A percentile compares a stretch with the other conserved stretches of the same genome.
These are phyloP conservation scores for Laterallus jamaicensis DNA, from an alignment of 2,113 vertebrate genomes.

Conservation along the genomic window DNA sequence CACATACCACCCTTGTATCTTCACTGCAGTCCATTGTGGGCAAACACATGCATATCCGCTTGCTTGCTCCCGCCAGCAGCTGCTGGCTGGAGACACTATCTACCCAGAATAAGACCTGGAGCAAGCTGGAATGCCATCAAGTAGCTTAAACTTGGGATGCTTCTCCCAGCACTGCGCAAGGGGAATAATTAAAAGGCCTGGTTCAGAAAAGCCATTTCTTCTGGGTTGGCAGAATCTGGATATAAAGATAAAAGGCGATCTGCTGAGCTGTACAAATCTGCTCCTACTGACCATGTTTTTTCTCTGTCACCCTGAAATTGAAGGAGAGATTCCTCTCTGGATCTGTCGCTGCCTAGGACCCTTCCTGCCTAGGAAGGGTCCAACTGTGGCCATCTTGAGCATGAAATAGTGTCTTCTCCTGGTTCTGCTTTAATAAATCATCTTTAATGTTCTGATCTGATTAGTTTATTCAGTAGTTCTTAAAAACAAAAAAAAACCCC, in stretches of 20 bases:
- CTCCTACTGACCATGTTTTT: not conserved
- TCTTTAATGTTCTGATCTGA: not conserved
- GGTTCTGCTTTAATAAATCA: not conserved
- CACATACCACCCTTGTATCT: not conserved
- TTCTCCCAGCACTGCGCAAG: conserved; percentile 10
- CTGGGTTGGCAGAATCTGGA: not conserved
- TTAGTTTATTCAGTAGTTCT: not conserved
- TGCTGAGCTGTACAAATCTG: not conserved
- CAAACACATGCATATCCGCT: not conserved
- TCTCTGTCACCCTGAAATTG: not conserved
- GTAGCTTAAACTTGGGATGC: not conserved
- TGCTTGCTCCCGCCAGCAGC: not conserved
- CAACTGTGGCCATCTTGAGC: not conserved
- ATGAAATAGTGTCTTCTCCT: not conserved
- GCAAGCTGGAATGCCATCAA: not conserved
- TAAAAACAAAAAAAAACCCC: not conserved
- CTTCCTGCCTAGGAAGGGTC: not conserved
- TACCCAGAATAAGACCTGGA: not conserved
- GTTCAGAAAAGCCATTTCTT: conserved; percentile 4
- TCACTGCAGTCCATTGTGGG: not conserved
- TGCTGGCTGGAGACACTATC: not conserved
- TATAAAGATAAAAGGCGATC: conserved; percentile 25
- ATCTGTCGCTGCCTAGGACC: not conserved
- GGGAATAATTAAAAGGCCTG: conserved; percentile 28
- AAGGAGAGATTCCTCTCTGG: not conserved